phyloP scores from a whole-genome alignment of 1,140 invertebrate genomes.

The Octopus sinensis region DNA sequence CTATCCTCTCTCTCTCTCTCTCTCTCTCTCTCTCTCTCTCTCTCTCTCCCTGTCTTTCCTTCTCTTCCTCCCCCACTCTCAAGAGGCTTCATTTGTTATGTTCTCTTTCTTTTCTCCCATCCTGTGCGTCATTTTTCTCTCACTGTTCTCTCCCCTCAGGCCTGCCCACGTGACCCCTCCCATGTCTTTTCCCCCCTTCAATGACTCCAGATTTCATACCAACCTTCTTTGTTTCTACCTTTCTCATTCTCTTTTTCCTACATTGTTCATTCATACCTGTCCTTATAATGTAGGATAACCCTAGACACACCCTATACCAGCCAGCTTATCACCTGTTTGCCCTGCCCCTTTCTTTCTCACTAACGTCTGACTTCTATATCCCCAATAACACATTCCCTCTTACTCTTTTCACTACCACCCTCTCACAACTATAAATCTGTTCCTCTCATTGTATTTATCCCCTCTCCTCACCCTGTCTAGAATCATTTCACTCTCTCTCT shows the following conservation, averaged over 20 bases:
- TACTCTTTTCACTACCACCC: background rate
- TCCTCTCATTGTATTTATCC: background rate
- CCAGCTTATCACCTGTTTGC: background rate
- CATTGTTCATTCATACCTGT: constrained; percentile 15
- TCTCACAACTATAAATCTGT: background rate
- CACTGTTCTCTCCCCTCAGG: background rate
- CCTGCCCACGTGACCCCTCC: background rate
- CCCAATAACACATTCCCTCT: background rate
- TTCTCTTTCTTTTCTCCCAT: constrained; percentile 17
- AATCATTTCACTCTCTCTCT: background rate
- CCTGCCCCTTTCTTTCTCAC: background rate
- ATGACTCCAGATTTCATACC: background rate
- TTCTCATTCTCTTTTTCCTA: constrained; percentile 7
- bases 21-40: constrained; percentile 15
- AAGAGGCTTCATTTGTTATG: constrained; percentile 17
- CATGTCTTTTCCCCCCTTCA: background rate
- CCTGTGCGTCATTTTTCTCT: background rate
- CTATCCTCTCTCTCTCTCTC: constrained; percentile 13
- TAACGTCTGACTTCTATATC: background rate
- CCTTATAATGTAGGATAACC: background rate
- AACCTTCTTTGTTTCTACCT: background rate
- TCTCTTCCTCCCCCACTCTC: constrained; percentile 17
- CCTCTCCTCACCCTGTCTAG: background rate
- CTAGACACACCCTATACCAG: no score
- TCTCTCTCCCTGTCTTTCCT: constrained; percentile 14